phyloP scores from a whole-genome alignment of 64 coral and sea anemone genomes.

The Pocillopora damicornis region DNA sequence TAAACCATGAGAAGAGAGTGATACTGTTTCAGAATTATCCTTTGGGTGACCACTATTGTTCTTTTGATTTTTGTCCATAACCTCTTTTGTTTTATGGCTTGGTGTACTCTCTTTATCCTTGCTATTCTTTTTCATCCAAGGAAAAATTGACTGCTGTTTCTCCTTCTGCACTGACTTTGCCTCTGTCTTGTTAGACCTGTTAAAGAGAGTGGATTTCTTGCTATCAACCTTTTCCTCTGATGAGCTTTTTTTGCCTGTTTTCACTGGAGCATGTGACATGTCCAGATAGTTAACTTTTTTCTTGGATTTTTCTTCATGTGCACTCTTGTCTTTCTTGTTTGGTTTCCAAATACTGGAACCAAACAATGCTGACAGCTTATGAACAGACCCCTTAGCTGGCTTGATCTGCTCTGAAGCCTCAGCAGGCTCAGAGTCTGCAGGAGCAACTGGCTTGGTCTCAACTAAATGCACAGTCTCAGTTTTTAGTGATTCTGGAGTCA shows the following conservation, averaged over 20 bases:
- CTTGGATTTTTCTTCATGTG: constrained; percentile 25
- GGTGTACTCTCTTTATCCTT: constrained; percentile 5
- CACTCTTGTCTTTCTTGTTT: constrained; percentile 56
- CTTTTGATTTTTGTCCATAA: constrained; percentile 6
- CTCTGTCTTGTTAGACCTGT: constrained; percentile 5
- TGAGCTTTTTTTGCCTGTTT: not conserved
- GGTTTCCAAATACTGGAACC: constrained; percentile 71
- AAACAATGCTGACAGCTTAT: constrained; percentile 81
- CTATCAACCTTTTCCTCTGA: not conserved
- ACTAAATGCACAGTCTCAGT: not conserved
- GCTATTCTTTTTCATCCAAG: constrained; percentile 28
- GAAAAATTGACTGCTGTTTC: constrained; percentile 29
- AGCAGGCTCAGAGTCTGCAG: not conserved
- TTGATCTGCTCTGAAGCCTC: constrained; percentile 24
- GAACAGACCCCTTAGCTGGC: constrained; percentile 58
- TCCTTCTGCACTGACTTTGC: not conserved
- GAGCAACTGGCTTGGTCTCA: not conserved
- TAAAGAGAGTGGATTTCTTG: constrained; percentile 38
- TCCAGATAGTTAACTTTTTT: not conserved
- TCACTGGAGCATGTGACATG: constrained; percentile 11
- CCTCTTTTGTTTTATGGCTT: not conserved
- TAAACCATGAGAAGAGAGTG: constrained; percentile 11
- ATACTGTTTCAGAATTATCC: not conserved
- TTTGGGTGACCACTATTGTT: constrained; percentile 2
- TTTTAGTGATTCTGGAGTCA: not conserved